phyloP scores from a whole-genome alignment of 2,888 invertebrate genomes.

The Eucriotettix oculatus region DNA sequence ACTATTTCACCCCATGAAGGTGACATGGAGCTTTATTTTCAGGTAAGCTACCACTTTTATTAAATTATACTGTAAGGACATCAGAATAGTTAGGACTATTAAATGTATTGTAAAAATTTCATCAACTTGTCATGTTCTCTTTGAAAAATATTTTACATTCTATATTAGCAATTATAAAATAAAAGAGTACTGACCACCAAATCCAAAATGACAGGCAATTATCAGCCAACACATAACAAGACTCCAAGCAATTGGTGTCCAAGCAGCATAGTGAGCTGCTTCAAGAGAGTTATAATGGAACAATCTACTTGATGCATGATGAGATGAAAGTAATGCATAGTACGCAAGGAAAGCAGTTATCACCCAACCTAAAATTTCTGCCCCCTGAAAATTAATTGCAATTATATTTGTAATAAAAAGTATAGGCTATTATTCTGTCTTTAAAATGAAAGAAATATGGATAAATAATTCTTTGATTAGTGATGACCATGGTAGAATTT shows the following conservation, averaged over 20 bases:
- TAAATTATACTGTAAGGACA: neutral
- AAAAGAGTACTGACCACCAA: constrained; percentile 26
- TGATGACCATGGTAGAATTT: too few relatives aligned
- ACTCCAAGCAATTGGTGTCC: constrained; percentile 44
- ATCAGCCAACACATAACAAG: constrained; percentile 45
- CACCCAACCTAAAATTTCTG: constrained; percentile 33
- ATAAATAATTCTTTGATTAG: too few relatives aligned
- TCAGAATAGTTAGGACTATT: neutral
- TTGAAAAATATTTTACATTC: neutral
- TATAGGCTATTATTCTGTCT: neutral
- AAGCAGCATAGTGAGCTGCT: constrained; percentile 45
- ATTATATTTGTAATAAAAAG: constrained; percentile 1
- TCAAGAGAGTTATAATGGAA: constrained; percentile 41
- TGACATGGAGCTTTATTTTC: too few relatives aligned
- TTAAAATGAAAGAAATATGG: too few relatives aligned
- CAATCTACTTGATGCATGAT: constrained; percentile 36
- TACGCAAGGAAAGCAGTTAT: constrained; percentile 27
- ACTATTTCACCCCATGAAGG: too few relatives aligned
- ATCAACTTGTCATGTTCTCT: neutral
- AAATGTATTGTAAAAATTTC: neutral
- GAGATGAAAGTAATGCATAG: constrained; percentile 43
- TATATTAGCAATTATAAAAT: neutral
- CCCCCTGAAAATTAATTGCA: neutral
- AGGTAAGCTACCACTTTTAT: too few relatives aligned
- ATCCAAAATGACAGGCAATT: constrained; percentile 38